Evolutionary conservation across 2,888 invertebrate genomes (phyloP).

Genomic region (Cabera pusaria): DNA sequence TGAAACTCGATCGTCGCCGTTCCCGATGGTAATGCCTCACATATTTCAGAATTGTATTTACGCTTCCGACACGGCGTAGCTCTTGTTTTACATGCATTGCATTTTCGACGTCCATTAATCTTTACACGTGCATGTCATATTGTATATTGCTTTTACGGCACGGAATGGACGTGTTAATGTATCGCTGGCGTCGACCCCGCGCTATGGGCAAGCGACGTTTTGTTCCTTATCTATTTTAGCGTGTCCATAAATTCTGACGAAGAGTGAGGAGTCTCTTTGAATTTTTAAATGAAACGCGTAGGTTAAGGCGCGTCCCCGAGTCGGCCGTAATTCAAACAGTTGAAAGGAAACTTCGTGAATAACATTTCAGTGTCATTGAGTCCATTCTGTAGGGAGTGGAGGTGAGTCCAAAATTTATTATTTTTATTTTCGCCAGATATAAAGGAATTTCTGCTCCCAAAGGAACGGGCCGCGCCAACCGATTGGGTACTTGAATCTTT

Average conservation of each 20-base stretch:
- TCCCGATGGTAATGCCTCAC: constrained; percentile 11
- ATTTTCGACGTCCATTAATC: constrained; percentile 10
- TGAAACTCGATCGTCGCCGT: constrained; percentile 15
- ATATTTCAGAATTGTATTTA: constrained; percentile 17
- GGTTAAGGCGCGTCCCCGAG: constrained; percentile 4
- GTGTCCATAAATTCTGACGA: constrained; percentile 10
- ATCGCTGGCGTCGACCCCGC: constrained; percentile 3
- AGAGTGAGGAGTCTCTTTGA: constrained; percentile 1
- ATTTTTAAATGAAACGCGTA: constrained; percentile 7
- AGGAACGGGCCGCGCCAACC: constrained; percentile 20
- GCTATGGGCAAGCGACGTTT: too few species aligned
- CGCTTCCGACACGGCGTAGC: constrained; percentile 4
- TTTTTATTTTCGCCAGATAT: constrained; percentile 27
- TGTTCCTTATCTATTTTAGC: constrained; percentile 8
- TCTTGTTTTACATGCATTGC: constrained; percentile 13
- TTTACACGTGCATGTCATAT: constrained; percentile 9
- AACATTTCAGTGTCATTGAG: constrained; percentile 26
- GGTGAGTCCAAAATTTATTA: constrained; percentile 21
- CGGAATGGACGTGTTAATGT: constrained; percentile 8
- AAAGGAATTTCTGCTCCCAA: constrained; percentile 23
- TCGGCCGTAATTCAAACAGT: constrained; percentile 15
- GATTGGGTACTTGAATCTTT: constrained; percentile 28
- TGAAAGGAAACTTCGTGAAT: constrained; percentile 25
- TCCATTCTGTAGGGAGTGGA: constrained; percentile 17
- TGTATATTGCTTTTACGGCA: constrained; percentile 8